Percentiles rank a stretch among this genome's conserved stretches.
Evolutionary conservation across 2,888 invertebrate genomes (phyloP).

Genomic region (Thymelicus acteon): DNA sequence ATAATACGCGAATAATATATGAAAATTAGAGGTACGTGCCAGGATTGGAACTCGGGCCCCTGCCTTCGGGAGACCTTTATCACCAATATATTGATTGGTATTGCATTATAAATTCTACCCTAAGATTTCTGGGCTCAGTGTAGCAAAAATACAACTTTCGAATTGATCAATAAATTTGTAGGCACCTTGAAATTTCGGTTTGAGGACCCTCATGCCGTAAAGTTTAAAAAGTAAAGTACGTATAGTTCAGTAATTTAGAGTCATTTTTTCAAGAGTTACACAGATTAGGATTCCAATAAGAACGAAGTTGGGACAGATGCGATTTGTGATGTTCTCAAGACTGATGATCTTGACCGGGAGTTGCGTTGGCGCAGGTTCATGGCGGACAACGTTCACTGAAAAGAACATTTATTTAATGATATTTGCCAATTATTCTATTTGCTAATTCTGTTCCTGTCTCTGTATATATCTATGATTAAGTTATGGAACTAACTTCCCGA

Average conservation of each 20-base stretch:
- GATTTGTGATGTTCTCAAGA: conserved; percentile 47
- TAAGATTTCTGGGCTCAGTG: no score
- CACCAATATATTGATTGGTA: no score
- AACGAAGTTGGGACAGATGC: not conserved
- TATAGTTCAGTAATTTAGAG: not conserved
- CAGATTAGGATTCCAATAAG: conserved; percentile 6
- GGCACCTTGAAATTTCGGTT: not conserved
- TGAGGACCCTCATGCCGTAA: conserved; percentile 3
- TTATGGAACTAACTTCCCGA: no score
- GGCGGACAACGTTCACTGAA: conserved; percentile 77
- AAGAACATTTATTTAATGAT: conserved; percentile 44
- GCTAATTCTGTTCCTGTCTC: no score
- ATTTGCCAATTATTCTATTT: not conserved
- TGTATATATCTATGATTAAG: no score
- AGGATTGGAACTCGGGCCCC: no score
- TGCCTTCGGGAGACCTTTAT: no score
- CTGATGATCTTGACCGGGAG: conserved; percentile 76
- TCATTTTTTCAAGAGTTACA: conserved; percentile 1
- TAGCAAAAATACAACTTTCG: no score
- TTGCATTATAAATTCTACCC: no score
- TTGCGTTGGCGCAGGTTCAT: conserved; percentile 75
- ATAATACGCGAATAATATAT: no score
- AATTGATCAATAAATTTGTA: not conserved
- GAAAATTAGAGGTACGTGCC: no score
- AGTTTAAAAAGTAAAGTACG: not conserved